These are phyloP conservation scores for Drosophila nr. medialis DNA, from an alignment of 2,888 invertebrate genomes.

Conservation along the genomic window DNA sequence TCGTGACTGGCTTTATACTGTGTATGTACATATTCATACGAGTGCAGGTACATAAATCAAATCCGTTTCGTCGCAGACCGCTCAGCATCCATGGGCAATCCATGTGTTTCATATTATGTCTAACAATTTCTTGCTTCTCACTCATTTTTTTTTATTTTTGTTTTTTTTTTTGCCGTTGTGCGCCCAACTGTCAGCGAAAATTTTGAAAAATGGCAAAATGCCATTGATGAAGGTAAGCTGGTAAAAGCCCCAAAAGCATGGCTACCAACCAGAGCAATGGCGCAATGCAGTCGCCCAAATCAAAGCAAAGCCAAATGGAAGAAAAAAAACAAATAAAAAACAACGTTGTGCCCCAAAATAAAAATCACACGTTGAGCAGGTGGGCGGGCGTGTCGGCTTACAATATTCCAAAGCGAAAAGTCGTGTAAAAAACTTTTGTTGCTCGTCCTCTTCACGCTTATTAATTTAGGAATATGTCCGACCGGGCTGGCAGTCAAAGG, in stretches of 20 bases:
- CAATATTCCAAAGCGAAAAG: constrained; percentile 82
- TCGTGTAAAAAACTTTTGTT: constrained; percentile 68
- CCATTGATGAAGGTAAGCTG: constrained; percentile 79
- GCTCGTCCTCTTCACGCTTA: constrained; percentile 57
- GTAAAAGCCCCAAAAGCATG: constrained; percentile 49
- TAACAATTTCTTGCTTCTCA: constrained; percentile 48
- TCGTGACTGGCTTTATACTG: constrained; percentile 3
- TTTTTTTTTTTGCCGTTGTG: constrained; percentile 20
- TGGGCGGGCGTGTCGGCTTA: constrained; percentile 66
- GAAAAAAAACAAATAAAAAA: not conserved
- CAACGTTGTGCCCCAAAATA: constrained; percentile 22
- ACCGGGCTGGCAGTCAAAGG: constrained; percentile 20
- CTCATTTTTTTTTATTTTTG: not conserved
- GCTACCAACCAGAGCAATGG: constrained; percentile 36
- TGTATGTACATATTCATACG: constrained; percentile 1
- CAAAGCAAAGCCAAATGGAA: constrained; percentile 56
- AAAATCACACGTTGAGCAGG: constrained; percentile 15
- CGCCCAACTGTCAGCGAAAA: constrained; percentile 77
- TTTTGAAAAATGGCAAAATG: constrained; percentile 82
- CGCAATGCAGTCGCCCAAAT: constrained; percentile 66
- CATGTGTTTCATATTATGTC: constrained; percentile 70
- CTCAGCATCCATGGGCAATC: constrained; percentile 39
- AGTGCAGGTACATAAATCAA: constrained; percentile 69
- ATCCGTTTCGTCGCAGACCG: constrained; percentile 54
- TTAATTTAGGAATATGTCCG: constrained; percentile 72